These are phyloP conservation scores for Aleiodes alternator DNA, from an alignment of 2,888 invertebrate species.

Conservation along the genomic window DNA sequence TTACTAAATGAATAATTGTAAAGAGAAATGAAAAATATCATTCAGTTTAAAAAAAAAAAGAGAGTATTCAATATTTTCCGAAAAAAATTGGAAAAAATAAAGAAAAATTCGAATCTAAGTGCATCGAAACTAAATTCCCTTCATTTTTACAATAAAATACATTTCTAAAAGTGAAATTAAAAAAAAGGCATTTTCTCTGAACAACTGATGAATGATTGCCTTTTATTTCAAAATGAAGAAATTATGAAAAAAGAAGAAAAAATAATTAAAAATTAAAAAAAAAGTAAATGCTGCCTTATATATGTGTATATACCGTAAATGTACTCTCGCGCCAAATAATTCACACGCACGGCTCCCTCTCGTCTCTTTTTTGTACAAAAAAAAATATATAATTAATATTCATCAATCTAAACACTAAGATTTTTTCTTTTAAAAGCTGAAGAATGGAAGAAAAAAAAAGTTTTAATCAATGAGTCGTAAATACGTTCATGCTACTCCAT, in stretches of 20 bases:
- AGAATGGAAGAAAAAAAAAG: not conserved
- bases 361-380: constrained; percentile 37
- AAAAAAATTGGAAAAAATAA: no score
- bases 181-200: not conserved
- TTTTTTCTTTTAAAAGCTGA: constrained; percentile 6
- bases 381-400: constrained; percentile 34
- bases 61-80: no score
- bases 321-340: constrained; percentile 30
- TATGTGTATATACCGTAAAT: constrained; percentile 43
- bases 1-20: no score
- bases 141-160: no score
- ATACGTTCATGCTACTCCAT: not conserved
- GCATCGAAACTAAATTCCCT: no score
- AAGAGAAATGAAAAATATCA: no score
- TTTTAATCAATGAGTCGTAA: constrained; percentile 1
- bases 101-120: no score
- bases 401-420: constrained; percentile 33
- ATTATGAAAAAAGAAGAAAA: not conserved
- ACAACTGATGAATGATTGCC: constrained; percentile 8
- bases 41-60: no score
- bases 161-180: no score
- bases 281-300: constrained; percentile 41
- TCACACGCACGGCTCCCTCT: constrained; percentile 30
- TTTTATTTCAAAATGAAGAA: constrained; percentile 35
- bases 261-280: constrained; percentile 31